Evolutionary conservation across 2,797 vertebrate genomes (phyloP), one percentile per base, ranked within the genome.

Genomic region (Lithobates sylvaticus): DNA sequence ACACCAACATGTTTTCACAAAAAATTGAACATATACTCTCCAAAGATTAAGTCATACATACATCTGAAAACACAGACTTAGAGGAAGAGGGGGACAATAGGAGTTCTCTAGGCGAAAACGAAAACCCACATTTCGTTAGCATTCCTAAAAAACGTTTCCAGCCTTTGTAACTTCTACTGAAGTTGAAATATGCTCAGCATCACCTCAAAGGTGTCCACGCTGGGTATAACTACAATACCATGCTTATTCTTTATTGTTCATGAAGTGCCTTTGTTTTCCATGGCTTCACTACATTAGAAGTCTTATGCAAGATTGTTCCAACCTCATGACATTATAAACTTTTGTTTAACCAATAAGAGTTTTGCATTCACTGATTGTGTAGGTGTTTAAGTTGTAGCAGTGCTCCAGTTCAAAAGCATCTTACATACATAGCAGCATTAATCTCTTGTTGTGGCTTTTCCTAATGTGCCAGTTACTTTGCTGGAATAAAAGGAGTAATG

Each of bases 391-490:
- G 88, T 93, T 91, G 92, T 92, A 94, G 92, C 93, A 91, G 89
- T 91, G 92, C 93, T 96, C 95, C 93, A 94, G 94, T 96, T 95
- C 92, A 77, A 89, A 95, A 92, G 91, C 94, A 93, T 94, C 81
- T 93, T 93, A 91, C 95, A 94, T 91, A 92, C 93, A 92, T 95
- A 97, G 96, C 96, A 97, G 96, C 94, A 92, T 91, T 89, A 92
- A 92, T 92, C 90, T 93, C 88, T 91, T 89, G 90, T 90, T 88
- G 68, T 83, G 78, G 29, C 29, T 78, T 68, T 84, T 71, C 76
- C 5, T 72, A 36, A 81, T 88, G 58, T 61, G 58, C 10, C 61
- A 65, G 86, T 94, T 97, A 97, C 91, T 95, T 95, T 91, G 94
- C 89, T 68, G 94, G 93, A 90, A 95, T 96, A 5, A 92, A 86